Percentiles rank a stretch among this genome's conserved stretches.
Conservation (phyloP, 37 sponge, comb jelly and placozoan genomes). For the Axinella damicornis region DNA sequence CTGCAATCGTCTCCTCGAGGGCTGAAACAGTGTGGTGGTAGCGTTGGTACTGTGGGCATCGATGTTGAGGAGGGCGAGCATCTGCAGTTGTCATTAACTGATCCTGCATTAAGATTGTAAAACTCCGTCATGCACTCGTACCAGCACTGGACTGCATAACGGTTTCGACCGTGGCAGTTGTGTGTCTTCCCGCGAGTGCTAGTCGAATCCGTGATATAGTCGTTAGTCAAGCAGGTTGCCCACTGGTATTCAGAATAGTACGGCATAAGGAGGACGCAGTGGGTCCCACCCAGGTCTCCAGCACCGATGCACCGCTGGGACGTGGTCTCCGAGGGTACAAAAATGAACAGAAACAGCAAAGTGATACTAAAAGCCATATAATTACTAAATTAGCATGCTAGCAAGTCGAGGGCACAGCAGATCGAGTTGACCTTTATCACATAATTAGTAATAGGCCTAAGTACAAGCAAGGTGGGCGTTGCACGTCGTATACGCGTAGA, state of each 20-base stretch:
- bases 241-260: conserved; percentile 47
- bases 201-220: conserved; percentile 26
- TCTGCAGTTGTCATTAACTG: conserved; percentile 24
- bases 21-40: conserved; percentile 54
- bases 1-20: conserved; percentile 54
- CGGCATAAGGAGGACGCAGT: conserved; percentile 40
- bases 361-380: too few species aligned
- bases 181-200: not conserved
- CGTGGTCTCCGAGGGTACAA: too few species aligned
- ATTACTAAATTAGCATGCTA: too few species aligned
- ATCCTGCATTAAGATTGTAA: conserved; percentile 23
- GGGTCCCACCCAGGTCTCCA: conserved; percentile 19
- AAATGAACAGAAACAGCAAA: too few species aligned
- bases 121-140: conserved; percentile 48
- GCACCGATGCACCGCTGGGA: too few species aligned
- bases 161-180: not conserved
- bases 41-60: not conserved
- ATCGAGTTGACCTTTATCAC: too few species aligned
- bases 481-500: too few species aligned
- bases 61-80: conserved; percentile 22
- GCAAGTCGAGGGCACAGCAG: too few species aligned
- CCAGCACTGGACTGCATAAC: conserved; percentile 12
- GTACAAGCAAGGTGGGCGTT: too few species aligned
- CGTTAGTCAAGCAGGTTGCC: conserved; percentile 67
- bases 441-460: too few species aligned